Evolutionary conservation across 2,113 vertebrate species (phyloP).

Genomic region (Synchiropus splendidus): DNA sequence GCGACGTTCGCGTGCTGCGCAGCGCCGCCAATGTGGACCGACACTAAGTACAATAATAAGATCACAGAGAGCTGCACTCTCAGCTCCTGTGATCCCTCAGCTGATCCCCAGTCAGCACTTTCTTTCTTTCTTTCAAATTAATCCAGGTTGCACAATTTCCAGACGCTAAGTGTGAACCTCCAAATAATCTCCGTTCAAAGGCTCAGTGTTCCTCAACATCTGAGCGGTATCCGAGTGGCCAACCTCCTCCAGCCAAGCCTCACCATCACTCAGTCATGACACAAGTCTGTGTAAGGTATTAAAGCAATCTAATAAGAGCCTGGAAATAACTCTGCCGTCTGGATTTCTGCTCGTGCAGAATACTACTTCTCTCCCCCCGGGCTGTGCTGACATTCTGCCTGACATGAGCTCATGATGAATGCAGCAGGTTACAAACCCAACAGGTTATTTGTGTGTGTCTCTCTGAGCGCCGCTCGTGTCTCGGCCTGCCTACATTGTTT

Average conservation of each 20-base stretch:
- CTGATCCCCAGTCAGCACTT: slow-evolving; percentile 45
- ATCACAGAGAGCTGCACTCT: slow-evolving; percentile 27
- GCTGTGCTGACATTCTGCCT: slow-evolving; percentile 17
- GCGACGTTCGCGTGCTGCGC: slow-evolving; percentile 13
- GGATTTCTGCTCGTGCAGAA: too few species aligned
- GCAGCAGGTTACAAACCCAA: slow-evolving; percentile 27
- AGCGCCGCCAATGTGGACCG: slow-evolving; percentile 18
- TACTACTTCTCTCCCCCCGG: slow-evolving; percentile 16
- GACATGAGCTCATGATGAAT: slow-evolving; percentile 18
- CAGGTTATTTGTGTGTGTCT: slow-evolving; percentile 47
- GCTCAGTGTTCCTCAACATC: too few species aligned
- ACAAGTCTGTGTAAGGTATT: not conserved
- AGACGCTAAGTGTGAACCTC: too few species aligned
- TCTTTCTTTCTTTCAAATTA: slow-evolving; percentile 29
- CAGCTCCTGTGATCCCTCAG: slow-evolving; percentile 45
- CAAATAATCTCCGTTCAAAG: too few species aligned
- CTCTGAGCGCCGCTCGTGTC: slow-evolving; percentile 9
- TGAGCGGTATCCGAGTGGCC: too few species aligned
- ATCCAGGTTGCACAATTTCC: too few species aligned
- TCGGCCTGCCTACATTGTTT: slow-evolving; percentile 39
- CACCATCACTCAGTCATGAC: not conserved
- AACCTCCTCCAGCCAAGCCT: not conserved
- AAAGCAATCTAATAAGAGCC: not conserved
- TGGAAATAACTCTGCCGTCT: slow-evolving; percentile 16
- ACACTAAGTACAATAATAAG: slow-evolving; percentile 43